Base-by-base conservation (phyloP, 2,888 invertebrate genomes). In the Philaethria dido region DNA sequence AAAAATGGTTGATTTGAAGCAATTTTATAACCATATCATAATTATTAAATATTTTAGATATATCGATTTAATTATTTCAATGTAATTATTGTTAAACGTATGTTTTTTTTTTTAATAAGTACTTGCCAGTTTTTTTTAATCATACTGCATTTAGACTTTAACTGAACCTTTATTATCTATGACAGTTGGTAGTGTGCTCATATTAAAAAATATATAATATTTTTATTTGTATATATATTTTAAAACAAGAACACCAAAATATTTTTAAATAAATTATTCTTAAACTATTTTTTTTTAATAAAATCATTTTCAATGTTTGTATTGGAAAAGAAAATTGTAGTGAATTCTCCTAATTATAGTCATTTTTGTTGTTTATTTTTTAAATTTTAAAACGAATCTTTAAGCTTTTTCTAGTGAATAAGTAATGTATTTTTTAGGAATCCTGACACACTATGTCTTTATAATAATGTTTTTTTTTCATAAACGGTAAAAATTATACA, bases 21-120 rank as follows among this genome's bases (percentile, higher is more conserved):
- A 84, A 84, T 84, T 79, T 72, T 69, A 69, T 73, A 33, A 74
- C 73, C 85, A 85, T 85, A 85, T 85, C 84, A 84, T 62, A 61
- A 60, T 62, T 42, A 54, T 25, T 64, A 20, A 67, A 44, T 14
- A 18, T 39, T 64, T 48, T 39, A 42, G 47, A 57, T 42, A 42
- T 57, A 42, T 39, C 22, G n/a, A 57, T 57, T 57, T 57, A 14
- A 57, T 22, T 9, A 57, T 57, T 57, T 14, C 22, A 57, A n/a
- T 16, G 4, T 42, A n/a, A 33, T 18, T 1, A 5, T 29, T 11
- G 29, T 52, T 52, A 18, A n/a, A 44, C 5, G 6, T 16, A 44
- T 44, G 44, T 11, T 13, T 13, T 13, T 13, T 39, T 6, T 13
- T 39, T 33, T 33, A 8, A 33, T 33, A 8, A 8, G 33, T 9